phyloP scores from a whole-genome alignment of 1,140 invertebrate species.

The Pseudomyrmex cubaensis region DNA sequence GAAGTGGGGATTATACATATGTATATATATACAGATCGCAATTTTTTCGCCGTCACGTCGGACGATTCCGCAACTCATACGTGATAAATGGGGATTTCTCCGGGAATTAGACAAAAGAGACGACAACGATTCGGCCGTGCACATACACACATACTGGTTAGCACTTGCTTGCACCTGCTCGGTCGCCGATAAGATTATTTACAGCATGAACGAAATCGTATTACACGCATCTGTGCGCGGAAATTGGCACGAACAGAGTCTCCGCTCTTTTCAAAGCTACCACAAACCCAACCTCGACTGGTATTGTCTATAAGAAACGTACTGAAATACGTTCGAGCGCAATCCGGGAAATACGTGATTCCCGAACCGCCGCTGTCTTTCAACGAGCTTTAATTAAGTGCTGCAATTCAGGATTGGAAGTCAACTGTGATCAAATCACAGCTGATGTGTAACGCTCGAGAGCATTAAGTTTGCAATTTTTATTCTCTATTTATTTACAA shows the following conservation, averaged over 20 bases:
- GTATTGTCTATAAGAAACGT: constrained; percentile 34
- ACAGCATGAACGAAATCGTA: constrained; percentile 67
- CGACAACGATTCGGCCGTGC: constrained; percentile 48
- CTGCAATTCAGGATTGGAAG: not conserved
- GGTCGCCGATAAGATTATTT: constrained; percentile 71
- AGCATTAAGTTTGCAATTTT: not conserved
- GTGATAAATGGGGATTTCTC: constrained; percentile 43
- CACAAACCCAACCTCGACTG: constrained; percentile 25
- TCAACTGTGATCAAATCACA: not conserved
- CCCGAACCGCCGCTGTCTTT: not conserved
- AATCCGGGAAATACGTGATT: constrained; percentile 23
- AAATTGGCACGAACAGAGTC: constrained; percentile 58
- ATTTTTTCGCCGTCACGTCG: constrained; percentile 20
- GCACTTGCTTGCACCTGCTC: constrained; percentile 60
- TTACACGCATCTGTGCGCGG: constrained; percentile 71
- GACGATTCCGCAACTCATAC: constrained; percentile 21
- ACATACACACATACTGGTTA: not conserved
- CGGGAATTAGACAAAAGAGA: constrained; percentile 11
- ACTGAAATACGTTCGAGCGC: constrained; percentile 1
- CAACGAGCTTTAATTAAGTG: not conserved
- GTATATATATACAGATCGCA: not conserved
- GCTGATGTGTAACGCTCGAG: not conserved
- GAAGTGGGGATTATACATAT: not conserved
- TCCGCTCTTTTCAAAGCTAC: constrained; percentile 51
- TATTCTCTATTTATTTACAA: not conserved